phyloP scores from a whole-genome alignment of 2,888 invertebrate species.

The Hedya salicella region DNA sequence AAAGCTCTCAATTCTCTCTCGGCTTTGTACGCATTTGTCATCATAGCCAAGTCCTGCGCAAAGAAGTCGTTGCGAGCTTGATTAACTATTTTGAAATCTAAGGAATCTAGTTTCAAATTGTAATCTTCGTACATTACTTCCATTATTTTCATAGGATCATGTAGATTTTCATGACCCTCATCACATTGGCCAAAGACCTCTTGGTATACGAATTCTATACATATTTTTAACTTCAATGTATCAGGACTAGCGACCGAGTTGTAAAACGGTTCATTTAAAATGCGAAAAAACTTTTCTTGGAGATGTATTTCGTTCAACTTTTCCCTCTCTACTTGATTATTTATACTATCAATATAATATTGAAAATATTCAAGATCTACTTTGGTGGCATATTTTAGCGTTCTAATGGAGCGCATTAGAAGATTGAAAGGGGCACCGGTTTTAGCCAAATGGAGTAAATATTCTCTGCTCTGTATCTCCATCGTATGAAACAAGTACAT shows the following conservation, averaged over 20 bases:
- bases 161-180: constrained; percentile 74
- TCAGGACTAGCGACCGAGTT: constrained; percentile 73
- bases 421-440: constrained; percentile 67
- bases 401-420: constrained; percentile 67
- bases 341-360: constrained; percentile 72
- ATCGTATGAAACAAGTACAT: constrained; percentile 74
- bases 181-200: constrained; percentile 79
- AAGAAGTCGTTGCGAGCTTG: constrained; percentile 75
- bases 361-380: constrained; percentile 77
- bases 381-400: constrained; percentile 66
- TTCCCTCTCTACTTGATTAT: constrained; percentile 70
- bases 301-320: constrained; percentile 69
- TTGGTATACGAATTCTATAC: constrained; percentile 80
- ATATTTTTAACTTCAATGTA: constrained; percentile 75
- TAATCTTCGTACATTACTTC: constrained; percentile 80
- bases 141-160: constrained; percentile 78
- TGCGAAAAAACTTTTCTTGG: constrained; percentile 74
- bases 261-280: constrained; percentile 73
- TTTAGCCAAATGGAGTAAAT: constrained; percentile 72
- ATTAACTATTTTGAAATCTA: constrained; percentile 76
- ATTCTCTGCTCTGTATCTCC: constrained; percentile 80
- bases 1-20: constrained; percentile 74
- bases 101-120: constrained; percentile 71
- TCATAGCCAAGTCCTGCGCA: constrained; percentile 75
- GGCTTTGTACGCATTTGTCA: constrained; percentile 74